Evolutionary conservation across 2,113 vertebrate genomes (phyloP), one percentile per base, ranked within the genome.

Genomic region (Cricetomys ansorgei): DNA sequence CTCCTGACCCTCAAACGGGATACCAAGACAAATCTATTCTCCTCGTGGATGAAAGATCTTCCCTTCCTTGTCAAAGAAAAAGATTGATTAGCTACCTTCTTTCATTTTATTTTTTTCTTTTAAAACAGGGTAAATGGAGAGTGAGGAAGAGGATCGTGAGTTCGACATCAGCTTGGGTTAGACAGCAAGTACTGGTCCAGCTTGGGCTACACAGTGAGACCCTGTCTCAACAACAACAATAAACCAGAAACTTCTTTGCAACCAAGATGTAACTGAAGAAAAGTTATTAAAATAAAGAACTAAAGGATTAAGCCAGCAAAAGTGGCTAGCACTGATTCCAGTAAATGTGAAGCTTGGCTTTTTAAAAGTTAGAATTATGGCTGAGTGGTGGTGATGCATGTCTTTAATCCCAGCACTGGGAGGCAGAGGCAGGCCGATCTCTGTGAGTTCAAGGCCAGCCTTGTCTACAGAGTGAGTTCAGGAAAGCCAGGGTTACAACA

Each of bases 251-350:
- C 5, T 13, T n/a, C 19, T 81, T 40, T n/a, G 37, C 53, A 92
- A 75, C 12, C 62, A 93, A 95, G 91, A 90, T 90, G 37, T 34
- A 89, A 81, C 45, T 40, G 81, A 81, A 94, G 43, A 84, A 95
- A 94, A 94, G 3, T 72, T 50, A 89, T 45, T 79, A 93, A 92
- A 92, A 83, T 93, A 75, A 81, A 91, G 19, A 84, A 89, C 69
- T 62, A 72, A 92, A 21, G 29, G 81, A 95, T 88, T 40, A 94
- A 88, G 50, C 31, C 80, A 72, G n/a, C 34, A 57, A 88, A 94
- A 79, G 19, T 90, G 43, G n/a, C 16, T 31, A 76, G 21, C n/a
- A 64, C 57, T 59, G 21, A 80, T 67, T 88, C 40, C 79, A 95
- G 37, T 95, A 93, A 94, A 93, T 80, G 40, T 6, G 73, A 34